These are phyloP conservation scores for Cosmopolites sordidus DNA, from an alignment of 2,888 invertebrate genomes.

Conservation along the genomic window DNA sequence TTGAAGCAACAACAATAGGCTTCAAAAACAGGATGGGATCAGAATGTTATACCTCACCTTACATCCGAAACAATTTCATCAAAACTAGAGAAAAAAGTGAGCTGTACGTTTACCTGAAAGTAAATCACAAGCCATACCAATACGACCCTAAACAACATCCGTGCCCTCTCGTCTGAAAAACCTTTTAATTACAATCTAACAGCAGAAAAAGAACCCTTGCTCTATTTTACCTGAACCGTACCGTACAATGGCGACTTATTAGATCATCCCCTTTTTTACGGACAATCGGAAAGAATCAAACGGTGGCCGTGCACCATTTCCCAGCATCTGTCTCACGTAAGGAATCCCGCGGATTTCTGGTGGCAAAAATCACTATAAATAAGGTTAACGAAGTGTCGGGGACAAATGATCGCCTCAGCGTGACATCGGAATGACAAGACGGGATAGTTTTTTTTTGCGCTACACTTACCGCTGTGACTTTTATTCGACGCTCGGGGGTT, in stretches of 20 bases:
- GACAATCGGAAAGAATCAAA: conserved; percentile 2
- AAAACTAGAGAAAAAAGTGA: no score
- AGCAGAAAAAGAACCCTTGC: conserved; percentile 38
- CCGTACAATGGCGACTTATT: conserved; percentile 36
- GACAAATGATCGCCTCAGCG: conserved; percentile 31
- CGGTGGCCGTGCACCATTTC: not conserved
- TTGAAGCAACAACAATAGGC: no score
- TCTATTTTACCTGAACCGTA: conserved; percentile 36
- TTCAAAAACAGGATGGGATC: no score
- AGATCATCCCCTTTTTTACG: conserved; percentile 39
- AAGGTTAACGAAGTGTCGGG: conserved; percentile 36
- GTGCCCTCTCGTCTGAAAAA: conserved; percentile 24
- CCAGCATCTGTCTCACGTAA: conserved; percentile 5
- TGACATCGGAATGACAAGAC: conserved; percentile 38
- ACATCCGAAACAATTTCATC: no score
- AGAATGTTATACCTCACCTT: no score
- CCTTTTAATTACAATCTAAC: conserved; percentile 41
- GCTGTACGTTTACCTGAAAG: no score
- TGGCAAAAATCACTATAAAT: conserved; percentile 34
- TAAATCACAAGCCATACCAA: no score
- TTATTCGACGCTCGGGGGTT: conserved; percentile 11
- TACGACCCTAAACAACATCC: conserved; percentile 9
- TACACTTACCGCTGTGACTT: conserved; percentile 30
- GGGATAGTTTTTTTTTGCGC: conserved; percentile 33
- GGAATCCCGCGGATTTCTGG: conserved; percentile 28